phyloP scores from a whole-genome alignment of 2,797 vertebrate genomes.

The Bovichtus variegatus region DNA sequence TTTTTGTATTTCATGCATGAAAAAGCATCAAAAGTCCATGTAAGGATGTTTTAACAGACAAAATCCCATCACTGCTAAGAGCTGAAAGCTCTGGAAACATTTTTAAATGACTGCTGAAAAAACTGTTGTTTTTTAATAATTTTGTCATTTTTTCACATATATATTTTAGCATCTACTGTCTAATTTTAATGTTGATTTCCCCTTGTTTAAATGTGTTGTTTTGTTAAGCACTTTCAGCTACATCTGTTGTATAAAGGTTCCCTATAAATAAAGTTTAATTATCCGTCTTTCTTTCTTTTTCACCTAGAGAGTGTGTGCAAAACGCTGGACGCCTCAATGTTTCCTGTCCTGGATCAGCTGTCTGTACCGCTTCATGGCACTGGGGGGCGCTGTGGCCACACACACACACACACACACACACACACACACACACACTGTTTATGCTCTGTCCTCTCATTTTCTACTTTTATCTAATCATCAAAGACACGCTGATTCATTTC shows the following conservation, averaged over 20 bases:
- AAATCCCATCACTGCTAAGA: no score
- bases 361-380: constrained; percentile 65
- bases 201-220: no score
- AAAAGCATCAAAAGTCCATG: neutral
- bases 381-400: constrained; percentile 54
- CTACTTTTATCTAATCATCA: neutral
- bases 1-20: neutral
- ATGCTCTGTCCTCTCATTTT: neutral
- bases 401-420: neutral
- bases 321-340: constrained; percentile 26
- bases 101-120: no score
- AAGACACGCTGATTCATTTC: neutral
- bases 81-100: no score
- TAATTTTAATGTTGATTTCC: no score
- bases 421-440: neutral
- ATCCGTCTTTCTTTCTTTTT: fast-evolving
- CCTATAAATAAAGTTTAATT: no score
- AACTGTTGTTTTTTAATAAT: no score
- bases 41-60: neutral
- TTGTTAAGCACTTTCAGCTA: no score
- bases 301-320: constrained; percentile 39
- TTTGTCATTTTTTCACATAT: no score
- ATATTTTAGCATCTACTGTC: no score
- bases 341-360: constrained; percentile 67
- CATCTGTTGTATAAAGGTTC: no score